Conservation (phyloP, 2,888 invertebrate species). For the Epiperipatus broadwayi region DNA sequence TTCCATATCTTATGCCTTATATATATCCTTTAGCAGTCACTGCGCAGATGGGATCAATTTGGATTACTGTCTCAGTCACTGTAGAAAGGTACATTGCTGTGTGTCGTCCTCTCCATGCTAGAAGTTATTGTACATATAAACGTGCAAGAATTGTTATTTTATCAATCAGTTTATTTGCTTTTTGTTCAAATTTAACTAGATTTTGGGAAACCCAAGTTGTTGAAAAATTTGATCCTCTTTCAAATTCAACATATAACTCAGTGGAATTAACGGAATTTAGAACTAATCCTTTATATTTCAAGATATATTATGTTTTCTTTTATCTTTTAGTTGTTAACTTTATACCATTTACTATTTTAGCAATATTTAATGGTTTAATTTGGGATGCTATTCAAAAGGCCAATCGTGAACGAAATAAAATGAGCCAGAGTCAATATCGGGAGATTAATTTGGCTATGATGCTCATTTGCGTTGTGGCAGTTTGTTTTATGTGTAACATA, state of each 20-base stretch:
- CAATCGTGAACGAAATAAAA: constrained; percentile 65
- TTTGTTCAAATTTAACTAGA: constrained; percentile 61
- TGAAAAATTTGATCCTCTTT: constrained; percentile 17
- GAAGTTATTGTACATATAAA: constrained; percentile 73
- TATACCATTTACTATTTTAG: constrained; percentile 68
- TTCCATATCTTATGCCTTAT: constrained; percentile 56
- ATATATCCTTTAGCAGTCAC: constrained; percentile 65
- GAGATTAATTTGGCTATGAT: constrained; percentile 87
- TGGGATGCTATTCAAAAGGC: constrained; percentile 73
- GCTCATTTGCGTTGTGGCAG: constrained; percentile 79
- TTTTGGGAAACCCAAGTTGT: constrained; percentile 31
- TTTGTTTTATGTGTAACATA: constrained; percentile 80
- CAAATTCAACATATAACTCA: constrained; percentile 16
- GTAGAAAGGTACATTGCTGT: constrained; percentile 54
- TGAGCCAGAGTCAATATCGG: constrained; percentile 69
- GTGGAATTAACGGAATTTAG: constrained; percentile 43
- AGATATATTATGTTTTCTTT: constrained; percentile 79
- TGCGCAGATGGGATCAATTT: constrained; percentile 81
- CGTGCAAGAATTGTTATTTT: constrained; percentile 65
- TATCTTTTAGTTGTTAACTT: constrained; percentile 84
- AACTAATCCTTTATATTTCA: constrained; percentile 45
- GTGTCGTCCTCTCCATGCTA: constrained; percentile 53
- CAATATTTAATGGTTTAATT: constrained; percentile 73
- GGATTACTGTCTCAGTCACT: constrained; percentile 47
- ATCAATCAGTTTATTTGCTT: constrained; percentile 54